Percentiles rank a stretch among this genome's conserved stretches.
phyloP scores from a whole-genome alignment of 2,888 invertebrate species.

The Synergus itoensis region DNA sequence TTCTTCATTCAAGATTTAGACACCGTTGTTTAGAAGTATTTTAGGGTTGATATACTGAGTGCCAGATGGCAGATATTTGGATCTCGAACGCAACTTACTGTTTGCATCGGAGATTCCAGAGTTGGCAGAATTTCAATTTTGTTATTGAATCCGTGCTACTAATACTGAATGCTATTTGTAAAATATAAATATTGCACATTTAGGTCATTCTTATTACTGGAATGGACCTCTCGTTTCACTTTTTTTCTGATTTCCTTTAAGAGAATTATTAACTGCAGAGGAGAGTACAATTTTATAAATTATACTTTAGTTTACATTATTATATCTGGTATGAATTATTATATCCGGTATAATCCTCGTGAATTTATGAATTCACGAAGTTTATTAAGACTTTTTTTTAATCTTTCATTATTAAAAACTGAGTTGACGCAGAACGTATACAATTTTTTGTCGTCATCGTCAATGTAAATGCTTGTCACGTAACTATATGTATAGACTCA shows the following conservation, averaged over 20 bases:
- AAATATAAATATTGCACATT: conserved; percentile 34
- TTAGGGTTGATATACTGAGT: conserved; percentile 41
- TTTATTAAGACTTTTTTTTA: too few relatives aligned
- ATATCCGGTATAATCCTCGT: too few relatives aligned
- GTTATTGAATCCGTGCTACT: conserved; percentile 39
- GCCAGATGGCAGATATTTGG: conserved; percentile 40
- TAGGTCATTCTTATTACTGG: conserved; percentile 32
- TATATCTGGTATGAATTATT: neutral
- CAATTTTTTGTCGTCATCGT: neutral
- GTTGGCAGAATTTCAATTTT: conserved; percentile 42
- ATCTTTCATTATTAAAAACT: too few relatives aligned
- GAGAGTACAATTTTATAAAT: neutral
- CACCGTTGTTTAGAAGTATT: conserved; percentile 33
- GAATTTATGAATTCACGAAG: too few relatives aligned
- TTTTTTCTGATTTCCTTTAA: neutral
- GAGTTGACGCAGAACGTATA: neutral
- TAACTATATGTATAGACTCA: conserved; percentile 3
- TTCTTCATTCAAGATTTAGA: neutral
- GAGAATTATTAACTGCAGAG: neutral
- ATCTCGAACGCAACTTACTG: conserved; percentile 28
- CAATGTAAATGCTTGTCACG: conserved; percentile 23
- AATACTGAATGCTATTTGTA: conserved; percentile 33
- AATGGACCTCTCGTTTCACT: conserved; percentile 12
- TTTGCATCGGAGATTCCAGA: conserved; percentile 40
- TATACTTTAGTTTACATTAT: neutral